A percentile compares a stretch with the other conserved stretches of the same genome.
phyloP scores from a whole-genome alignment of 53 echinoderm and acorn worm species.

The Pentamera pediparva region DNA sequence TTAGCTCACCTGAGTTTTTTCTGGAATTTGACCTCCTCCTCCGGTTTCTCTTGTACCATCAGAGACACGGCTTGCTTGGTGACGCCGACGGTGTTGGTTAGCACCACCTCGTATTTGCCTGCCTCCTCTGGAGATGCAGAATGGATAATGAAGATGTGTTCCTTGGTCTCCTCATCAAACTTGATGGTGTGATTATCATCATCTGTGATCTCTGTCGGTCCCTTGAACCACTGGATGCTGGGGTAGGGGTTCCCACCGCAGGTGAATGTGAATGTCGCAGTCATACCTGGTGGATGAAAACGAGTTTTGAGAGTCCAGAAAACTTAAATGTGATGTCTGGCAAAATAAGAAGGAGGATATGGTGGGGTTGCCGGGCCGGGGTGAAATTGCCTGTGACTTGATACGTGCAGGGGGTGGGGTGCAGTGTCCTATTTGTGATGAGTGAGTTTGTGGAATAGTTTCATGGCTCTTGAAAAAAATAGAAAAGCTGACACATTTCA shows the following conservation, averaged over 20 bases:
- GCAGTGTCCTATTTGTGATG: no score
- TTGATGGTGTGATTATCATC: slow-evolving; percentile 50
- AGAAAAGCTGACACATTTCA: background rate
- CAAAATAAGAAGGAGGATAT: no score
- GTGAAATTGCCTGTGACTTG: no score
- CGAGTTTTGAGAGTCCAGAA: no score
- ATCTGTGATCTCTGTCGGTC: slow-evolving; percentile 52
- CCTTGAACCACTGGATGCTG: slow-evolving; percentile 37
- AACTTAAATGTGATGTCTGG: no score
- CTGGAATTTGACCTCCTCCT: slow-evolving; percentile 50
- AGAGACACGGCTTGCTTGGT: slow-evolving; percentile 73
- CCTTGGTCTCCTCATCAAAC: slow-evolving; percentile 60
- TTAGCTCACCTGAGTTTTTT: slow-evolving; percentile 9
- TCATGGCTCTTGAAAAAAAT: background rate
- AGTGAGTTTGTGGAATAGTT: no score
- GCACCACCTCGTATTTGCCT: slow-evolving; percentile 72
- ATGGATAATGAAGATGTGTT: slow-evolving; percentile 66
- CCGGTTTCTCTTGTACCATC: slow-evolving; percentile 63
- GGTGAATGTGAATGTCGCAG: slow-evolving; percentile 74
- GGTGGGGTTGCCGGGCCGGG: no score
- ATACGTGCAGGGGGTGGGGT: no score
- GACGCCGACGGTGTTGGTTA: slow-evolving; percentile 64
- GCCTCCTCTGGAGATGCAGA: slow-evolving; percentile 64
- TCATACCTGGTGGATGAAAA: slow-evolving; percentile 67
- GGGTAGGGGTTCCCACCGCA: slow-evolving; percentile 68